Conservation (phyloP, 1,140 invertebrate genomes). For the Habropoda laboriosa region DNA sequence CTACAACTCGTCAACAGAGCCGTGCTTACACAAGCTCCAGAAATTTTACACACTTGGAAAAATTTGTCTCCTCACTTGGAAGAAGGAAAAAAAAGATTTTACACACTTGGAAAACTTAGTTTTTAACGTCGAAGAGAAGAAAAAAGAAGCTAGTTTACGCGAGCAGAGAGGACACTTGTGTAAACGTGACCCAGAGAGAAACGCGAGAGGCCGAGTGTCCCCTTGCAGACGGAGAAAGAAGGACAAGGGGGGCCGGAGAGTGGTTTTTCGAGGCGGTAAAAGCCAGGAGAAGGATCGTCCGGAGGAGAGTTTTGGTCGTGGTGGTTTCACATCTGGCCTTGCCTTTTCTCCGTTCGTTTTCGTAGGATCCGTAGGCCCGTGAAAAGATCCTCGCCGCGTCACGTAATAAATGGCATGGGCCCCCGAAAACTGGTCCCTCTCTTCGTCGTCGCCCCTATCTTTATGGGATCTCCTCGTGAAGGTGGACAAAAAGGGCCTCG, state of each 20-base stretch:
- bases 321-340: conserved; percentile 41
- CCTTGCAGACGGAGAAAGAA: conserved; percentile 4
- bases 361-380: conserved; percentile 62
- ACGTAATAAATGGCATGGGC: conserved; percentile 68
- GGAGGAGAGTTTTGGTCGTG: no score
- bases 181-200: conserved; percentile 58
- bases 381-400: conserved; percentile 68
- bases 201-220: conserved; percentile 26
- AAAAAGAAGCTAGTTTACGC: not conserved
- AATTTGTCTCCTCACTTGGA: no score
- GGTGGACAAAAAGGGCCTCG: conserved; percentile 68
- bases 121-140: no score
- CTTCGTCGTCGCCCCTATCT: conserved; percentile 68
- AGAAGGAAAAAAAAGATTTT: no score
- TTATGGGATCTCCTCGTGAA: conserved; percentile 72
- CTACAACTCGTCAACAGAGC: not conserved
- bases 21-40: not conserved
- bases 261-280: conserved; percentile 40
- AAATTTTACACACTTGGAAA: not conserved
- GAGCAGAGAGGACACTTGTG: conserved; percentile 48
- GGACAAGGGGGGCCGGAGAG: not conserved
- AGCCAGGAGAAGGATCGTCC: not conserved
- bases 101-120: no score
- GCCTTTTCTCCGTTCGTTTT: conserved; percentile 35
- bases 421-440: conserved; percentile 74